Conservation (phyloP, 2,888 invertebrate genomes). For the Agonopterix alstromeriana region DNA sequence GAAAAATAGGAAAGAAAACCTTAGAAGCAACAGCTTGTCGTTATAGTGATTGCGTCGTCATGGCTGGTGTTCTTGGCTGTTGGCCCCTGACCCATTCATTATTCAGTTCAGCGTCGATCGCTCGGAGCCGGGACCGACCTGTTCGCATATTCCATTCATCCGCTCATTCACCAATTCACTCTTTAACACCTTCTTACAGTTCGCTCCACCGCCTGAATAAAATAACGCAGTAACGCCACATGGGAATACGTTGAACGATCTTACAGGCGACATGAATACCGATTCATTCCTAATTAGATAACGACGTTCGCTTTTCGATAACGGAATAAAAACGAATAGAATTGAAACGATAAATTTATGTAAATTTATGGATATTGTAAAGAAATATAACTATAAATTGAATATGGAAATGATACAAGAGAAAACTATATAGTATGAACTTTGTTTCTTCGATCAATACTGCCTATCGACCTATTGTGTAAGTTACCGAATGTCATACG, state of each 20-base stretch:
- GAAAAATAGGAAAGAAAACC: too few relatives aligned
- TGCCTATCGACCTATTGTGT: too few relatives aligned
- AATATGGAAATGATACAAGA: too few relatives aligned
- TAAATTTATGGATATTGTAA: too few relatives aligned
- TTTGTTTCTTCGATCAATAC: too few relatives aligned
- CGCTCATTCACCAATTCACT: constrained; percentile 64
- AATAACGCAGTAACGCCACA: constrained; percentile 50
- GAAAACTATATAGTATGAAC: too few relatives aligned
- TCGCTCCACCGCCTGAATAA: constrained; percentile 65
- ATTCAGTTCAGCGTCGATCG: constrained; percentile 50
- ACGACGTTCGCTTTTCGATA: too few relatives aligned
- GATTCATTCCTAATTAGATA: constrained; percentile 12
- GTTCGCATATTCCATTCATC: constrained; percentile 64
- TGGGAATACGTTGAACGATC: constrained; percentile 46
- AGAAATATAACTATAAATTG: too few relatives aligned
- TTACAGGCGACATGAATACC: constrained; percentile 29
- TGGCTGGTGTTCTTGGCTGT: not conserved
- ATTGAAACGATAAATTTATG: too few relatives aligned
- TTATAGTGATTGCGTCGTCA: not conserved
- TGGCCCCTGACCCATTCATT: constrained; percentile 33
- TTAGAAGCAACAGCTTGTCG: not conserved
- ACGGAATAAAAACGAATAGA: too few relatives aligned
- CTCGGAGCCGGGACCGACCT: constrained; percentile 29
- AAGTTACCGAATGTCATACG: too few relatives aligned
- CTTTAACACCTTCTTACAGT: constrained; percentile 70